Evolutionary conservation across 2,113 vertebrate species (phyloP), one percentile per base, ranked within the genome.

Genomic region (Prietella phreatophila): DNA sequence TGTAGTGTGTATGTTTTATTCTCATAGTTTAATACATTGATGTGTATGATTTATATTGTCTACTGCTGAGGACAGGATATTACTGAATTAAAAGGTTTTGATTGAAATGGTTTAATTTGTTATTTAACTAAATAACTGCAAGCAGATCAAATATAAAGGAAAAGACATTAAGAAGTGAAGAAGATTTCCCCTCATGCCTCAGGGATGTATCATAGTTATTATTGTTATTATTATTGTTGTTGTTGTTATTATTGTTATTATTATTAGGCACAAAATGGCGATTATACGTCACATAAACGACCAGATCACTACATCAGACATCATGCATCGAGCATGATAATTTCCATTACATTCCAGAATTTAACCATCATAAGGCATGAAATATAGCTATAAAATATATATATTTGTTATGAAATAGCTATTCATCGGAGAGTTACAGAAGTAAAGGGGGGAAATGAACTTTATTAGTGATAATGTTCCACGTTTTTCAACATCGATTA

Each of bases 401-500:
- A 58, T 36, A 4, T 53, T 33, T 79, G 47, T 30, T 30, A 30
- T n/a, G 17, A 9, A 79, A 53, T 30, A 53, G 5, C 0, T 50
- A n/a, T 14, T 5, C 4, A 78, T 78, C 1, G 4, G 53, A 80
- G 0, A 19, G 9, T 30, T 55, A 30, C 5, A 19, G 27, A 9
- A n/a, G 27, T 55, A 11, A 47, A 30, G 5, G 36, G 8, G 20
- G 8, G 15, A 75, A 60, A 76, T 1, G 8, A 39, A 8, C 17
- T 2, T 1, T 20, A 0, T 25, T 25, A 78, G 2, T 14, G 8
- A 78, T 4, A 63, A 1, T n/a, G 61, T 25, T 63, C 15, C 25
- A 0, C 14, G 3, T 30, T 33, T 20, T 63, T 25, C 9, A 60
- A 25, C 4, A 7, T 90, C 50, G 85, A 91, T 88, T 91, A 69